phyloP scores from a whole-genome alignment of 2,888 invertebrate genomes.

The Drosophila borborema region DNA sequence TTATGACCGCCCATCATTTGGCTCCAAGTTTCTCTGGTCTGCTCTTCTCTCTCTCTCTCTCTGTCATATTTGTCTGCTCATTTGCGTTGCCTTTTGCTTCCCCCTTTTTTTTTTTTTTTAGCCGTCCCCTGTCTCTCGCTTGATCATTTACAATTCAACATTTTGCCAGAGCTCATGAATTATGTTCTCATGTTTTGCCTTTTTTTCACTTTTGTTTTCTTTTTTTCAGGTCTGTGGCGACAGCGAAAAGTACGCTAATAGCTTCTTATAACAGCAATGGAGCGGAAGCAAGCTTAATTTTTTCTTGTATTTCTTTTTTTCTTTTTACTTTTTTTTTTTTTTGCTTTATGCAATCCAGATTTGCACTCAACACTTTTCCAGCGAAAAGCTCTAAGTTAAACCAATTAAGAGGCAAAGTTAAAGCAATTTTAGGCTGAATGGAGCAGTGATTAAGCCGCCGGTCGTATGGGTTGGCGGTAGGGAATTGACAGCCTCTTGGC shows the following conservation, averaged over 20 bases:
- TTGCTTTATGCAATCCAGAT: not conserved
- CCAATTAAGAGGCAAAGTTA: conserved; percentile 21
- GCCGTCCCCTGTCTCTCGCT: conserved; percentile 21
- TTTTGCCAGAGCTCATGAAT: conserved; percentile 68
- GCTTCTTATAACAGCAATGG: conserved; percentile 67
- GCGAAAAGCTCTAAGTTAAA: conserved; percentile 14
- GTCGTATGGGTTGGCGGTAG: not conserved
- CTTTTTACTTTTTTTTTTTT: conserved; percentile 2
- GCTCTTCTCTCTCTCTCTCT: not conserved
- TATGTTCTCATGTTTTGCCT: conserved; percentile 69
- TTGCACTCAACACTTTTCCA: conserved; percentile 12
- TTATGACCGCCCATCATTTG: conserved; percentile 30
- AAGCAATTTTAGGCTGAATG: conserved; percentile 37
- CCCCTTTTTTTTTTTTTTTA: not conserved
- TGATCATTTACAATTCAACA: conserved; percentile 77
- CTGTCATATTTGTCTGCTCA: conserved; percentile 35
- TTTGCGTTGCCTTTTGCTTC: conserved; percentile 36
- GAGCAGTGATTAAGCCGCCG: conserved; percentile 33
- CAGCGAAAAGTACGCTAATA: conserved; percentile 66
- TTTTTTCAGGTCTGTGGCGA: conserved; percentile 26
- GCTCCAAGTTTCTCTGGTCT: not conserved
- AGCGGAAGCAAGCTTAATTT: conserved; percentile 41
- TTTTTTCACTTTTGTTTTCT: conserved; percentile 27
- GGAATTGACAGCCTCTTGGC: conserved; percentile 9
- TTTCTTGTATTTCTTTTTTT: conserved; percentile 4